phyloP scores from a whole-genome alignment of 2,888 invertebrate species.

The Anorthoa munda region DNA sequence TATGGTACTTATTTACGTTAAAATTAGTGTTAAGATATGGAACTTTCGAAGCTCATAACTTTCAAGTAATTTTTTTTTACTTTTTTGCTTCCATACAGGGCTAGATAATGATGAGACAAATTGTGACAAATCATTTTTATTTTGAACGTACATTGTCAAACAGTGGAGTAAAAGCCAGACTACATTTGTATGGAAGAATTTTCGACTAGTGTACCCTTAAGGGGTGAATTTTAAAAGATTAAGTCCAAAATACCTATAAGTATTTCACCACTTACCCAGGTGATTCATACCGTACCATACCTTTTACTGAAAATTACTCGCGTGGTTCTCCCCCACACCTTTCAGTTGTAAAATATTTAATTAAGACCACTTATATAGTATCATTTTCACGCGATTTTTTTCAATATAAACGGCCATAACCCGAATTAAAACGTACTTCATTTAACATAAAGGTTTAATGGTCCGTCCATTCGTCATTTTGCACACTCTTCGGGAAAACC shows the following conservation, averaged over 20 bases:
- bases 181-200: too few relatives aligned
- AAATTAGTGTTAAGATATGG: too few relatives aligned
- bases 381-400: slow-evolving; percentile 48
- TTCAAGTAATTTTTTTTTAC: too few relatives aligned
- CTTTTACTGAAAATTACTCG: slow-evolving; percentile 17
- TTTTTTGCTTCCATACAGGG: too few relatives aligned
- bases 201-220: too few relatives aligned
- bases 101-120: too few relatives aligned
- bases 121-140: too few relatives aligned
- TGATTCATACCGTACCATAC: slow-evolving; percentile 15
- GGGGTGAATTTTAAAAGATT: background rate
- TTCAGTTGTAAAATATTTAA: slow-evolving; percentile 30
- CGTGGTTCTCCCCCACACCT: slow-evolving; percentile 11
- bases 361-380: slow-evolving; percentile 6
- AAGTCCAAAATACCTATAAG: background rate
- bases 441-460: slow-evolving; percentile 47
- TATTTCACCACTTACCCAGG: background rate
- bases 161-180: too few relatives aligned
- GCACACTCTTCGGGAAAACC: slow-evolving; percentile 45
- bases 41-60: too few relatives aligned
- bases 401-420: slow-evolving; percentile 55
- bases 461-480: slow-evolving; percentile 48
- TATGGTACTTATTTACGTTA: too few relatives aligned
- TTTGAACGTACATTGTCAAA: too few relatives aligned
- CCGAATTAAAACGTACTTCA: slow-evolving; percentile 65